These are phyloP conservation scores for Pherbina coryleti DNA, from an alignment of 2,888 invertebrate species.

Conservation along the genomic window DNA sequence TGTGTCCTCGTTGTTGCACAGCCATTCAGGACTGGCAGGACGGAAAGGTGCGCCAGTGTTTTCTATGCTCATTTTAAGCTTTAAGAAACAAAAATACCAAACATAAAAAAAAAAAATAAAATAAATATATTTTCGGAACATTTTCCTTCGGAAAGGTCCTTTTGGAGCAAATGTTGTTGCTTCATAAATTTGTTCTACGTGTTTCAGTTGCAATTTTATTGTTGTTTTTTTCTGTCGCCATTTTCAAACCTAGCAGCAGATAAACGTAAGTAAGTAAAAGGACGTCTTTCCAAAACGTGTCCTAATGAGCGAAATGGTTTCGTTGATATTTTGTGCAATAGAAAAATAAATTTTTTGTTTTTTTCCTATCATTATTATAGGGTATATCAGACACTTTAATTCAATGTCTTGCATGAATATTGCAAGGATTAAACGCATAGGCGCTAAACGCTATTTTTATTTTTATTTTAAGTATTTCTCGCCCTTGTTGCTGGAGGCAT, in stretches of 20 bases:
- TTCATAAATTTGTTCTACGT: background rate
- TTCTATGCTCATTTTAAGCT: too few species aligned
- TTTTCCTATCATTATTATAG: too few species aligned
- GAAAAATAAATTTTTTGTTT: background rate
- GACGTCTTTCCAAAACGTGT: background rate
- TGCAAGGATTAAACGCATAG: too few species aligned
- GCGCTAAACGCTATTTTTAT: too few species aligned
- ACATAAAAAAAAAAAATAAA: too few species aligned
- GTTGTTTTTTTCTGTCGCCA: background rate
- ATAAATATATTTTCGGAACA: background rate
- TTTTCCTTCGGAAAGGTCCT: background rate
- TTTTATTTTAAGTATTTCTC: too few species aligned
- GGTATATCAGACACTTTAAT: too few species aligned
- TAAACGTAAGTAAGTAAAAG: background rate
- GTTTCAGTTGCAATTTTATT: background rate
- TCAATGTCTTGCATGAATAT: too few species aligned
- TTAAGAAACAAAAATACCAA: too few species aligned
- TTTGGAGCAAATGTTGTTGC: too few species aligned
- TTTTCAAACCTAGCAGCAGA: background rate
- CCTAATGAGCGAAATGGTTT: constrained; percentile 3
- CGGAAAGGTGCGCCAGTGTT: too few species aligned
- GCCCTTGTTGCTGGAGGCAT: background rate
- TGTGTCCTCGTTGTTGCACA: background rate
- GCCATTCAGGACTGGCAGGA: too few species aligned
- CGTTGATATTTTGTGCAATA: background rate